Conservation (phyloP, 2,113 vertebrate genomes). For the Butastur rufipennis region DNA sequence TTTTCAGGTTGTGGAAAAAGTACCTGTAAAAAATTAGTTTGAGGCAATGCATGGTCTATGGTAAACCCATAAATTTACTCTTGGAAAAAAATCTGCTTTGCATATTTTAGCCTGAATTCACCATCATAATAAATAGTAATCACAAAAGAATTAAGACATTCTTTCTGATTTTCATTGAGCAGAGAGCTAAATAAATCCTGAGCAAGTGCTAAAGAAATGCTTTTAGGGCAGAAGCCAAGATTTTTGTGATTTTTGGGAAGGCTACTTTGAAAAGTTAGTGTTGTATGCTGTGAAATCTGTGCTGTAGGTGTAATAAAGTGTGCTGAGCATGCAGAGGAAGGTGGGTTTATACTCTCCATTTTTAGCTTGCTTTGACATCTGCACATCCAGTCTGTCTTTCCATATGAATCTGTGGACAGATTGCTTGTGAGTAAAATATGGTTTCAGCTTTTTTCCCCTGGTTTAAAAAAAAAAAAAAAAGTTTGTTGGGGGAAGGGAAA, state of each 20-base stretch:
- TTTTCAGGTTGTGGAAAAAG: background rate
- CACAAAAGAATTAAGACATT: background rate
- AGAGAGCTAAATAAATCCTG: background rate
- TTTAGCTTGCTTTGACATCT: background rate
- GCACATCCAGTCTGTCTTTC: background rate
- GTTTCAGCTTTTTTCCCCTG: fast-evolving
- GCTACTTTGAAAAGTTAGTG: background rate
- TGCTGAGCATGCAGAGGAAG: background rate
- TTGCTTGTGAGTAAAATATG: background rate
- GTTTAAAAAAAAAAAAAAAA: background rate
- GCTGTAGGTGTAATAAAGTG: fast-evolving
- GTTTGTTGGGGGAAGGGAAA: background rate
- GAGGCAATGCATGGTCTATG: background rate
- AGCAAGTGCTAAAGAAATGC: background rate
- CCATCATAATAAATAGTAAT: background rate
- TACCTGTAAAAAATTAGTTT: background rate
- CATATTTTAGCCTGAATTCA: background rate
- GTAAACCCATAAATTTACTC: background rate
- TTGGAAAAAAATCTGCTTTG: background rate
- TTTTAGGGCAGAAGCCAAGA: background rate
- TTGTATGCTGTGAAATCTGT: background rate
- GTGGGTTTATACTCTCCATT: background rate
- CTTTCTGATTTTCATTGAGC: background rate
- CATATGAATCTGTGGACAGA: background rate
- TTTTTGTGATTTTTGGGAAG: background rate